Base-by-base conservation (phyloP, 1,140 invertebrate genomes). In the Neuroterus valhalla region DNA sequence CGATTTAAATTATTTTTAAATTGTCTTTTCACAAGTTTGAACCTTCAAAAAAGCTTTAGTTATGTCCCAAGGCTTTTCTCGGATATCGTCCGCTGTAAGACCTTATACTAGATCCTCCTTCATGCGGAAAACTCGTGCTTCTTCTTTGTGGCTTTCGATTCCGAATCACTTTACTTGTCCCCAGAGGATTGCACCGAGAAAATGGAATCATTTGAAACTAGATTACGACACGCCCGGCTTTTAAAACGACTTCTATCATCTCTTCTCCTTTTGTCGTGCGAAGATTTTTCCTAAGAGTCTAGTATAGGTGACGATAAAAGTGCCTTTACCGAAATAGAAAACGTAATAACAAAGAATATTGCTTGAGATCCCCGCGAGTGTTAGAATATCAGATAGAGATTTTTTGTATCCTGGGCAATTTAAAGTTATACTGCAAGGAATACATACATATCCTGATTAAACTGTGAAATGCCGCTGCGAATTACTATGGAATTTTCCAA, bases 201-300 rank as follows among this genome's bases (percentile, higher is more conserved):
- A 82, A 83, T 84, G 76, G 75, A 82, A 79, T 82, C 78, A 83
- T 81, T 83, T 55, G 69, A 75, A 81, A 84, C 79, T 71, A 82
- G 77, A 84, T 84, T 83, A 81, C 77, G 72, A 75, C 70, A 72
- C 74, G 66, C 70, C 44, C 43, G 52, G 77, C 72, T 81, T 82
- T 81, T 79, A 75, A 82, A 83, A 66, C 68, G 55, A 55, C 67
- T 70, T 66, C 50, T 75, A 55, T 66, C 72, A 72, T 75, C 76
- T 72, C 74, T 45, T 75, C 38, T 70, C 43, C 66, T 70, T 46
- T 75, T 70, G 48, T 52, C 46, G 67, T 11, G 55, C 66, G 43
- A 44, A 71, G 74, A 75, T 76, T 82, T 75, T 74, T 55, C 74
- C 73, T 62, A 62, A 62, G 52, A 62, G 26, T 62, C 3, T 38